Evolutionary conservation across 2,888 invertebrate genomes (phyloP), one percentile per base, ranked within the genome.

Genomic region (Pandemis corylana): DNA sequence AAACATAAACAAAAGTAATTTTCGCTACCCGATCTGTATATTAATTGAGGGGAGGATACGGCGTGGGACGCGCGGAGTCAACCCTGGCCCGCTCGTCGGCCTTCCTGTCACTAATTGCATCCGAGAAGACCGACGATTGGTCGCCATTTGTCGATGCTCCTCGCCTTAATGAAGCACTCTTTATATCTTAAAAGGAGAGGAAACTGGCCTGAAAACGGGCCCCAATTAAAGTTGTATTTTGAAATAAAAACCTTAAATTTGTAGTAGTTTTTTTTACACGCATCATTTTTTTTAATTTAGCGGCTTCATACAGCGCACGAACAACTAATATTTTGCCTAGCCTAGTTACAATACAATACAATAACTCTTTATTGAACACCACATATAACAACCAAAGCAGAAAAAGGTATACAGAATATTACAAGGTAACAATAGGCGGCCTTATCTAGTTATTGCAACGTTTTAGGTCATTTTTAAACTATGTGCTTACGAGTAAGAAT

Each of bases 81-180:
- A 41, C 2, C 51, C 56, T 59, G 20, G 15, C 51, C 12, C 12
- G n/a, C 41, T 15, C 44, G 10, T 10, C 63, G n/a, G 56, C 68
- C 62, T 76, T 73, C 76, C 78, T 78, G 76, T 77, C 80, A 68
- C 80, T 93, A 92, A 93, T 92, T 91, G 90, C 90, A 90, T 90
- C 88, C 88, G 86, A 44, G 15, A 20, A 84, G 83, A 80, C 81
- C 84, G 84, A 81, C 81, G 82, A 83, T 86, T 85, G 84, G 84
- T 83, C 74, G 78, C 87, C 83, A 90, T 90, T 72, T 90, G 91
- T 90, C 85, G 86, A 86, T 84, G 80, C 77, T 82, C 80, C 80
- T 84, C 84, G 85, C 85, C 88, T 89, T 91, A 92, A 92, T 91
- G 91, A 92, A 91, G 90, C 87, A 85, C 89, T 85, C 87, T 90